Evolutionary conservation across 2,113 vertebrate species (phyloP), one percentile per base, ranked within the genome.

Genomic region (Brienomyrus brachyistius): DNA sequence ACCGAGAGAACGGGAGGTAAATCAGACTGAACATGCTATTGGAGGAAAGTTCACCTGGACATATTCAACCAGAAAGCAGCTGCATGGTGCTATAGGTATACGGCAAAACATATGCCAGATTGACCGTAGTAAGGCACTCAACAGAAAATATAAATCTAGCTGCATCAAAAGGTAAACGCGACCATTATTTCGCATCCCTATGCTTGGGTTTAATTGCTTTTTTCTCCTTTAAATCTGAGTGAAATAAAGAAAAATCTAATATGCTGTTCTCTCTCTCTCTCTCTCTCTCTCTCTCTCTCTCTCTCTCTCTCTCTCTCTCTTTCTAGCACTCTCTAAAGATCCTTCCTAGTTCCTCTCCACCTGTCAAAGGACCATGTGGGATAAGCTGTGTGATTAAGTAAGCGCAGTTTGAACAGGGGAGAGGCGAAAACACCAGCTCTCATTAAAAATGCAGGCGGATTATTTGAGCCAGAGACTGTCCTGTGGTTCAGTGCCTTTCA

Each of bases 401-500:
- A 87, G 51, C n/a, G 27, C 51, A 15, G 85, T 48, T 54, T 52
- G 85, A 87, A 52, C 85, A 54, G 85, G 85, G 48, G 51, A 87
- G 51, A 27, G 27, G 50, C 23, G 51, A 35, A 54, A 86, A 47
- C 45, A 51, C 19, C 21, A 27, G 47, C 83, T 50, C 83, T 86
- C 83, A 86, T 86, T 86, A 86, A 86, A 86, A 86, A 86, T 86
- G 48, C 83, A 86, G 83, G 83, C 43, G 83, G 83, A 86, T 86
- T 86, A 48, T 48, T 48, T 86, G 83, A 43, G 83, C 83, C 83
- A 86, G 48, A 86, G 51, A 86, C 45, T 86, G 83, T 86, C 83
- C 83, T 86, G 83, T 51, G 83, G 83, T 86, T 86, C 83, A 86
- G 83, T 86, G 83, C 83, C n/a, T 86, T 86, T 86, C 83, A 86